phyloP scores from a whole-genome alignment of 2,797 vertebrate genomes.

The Antrozous pallidus region DNA sequence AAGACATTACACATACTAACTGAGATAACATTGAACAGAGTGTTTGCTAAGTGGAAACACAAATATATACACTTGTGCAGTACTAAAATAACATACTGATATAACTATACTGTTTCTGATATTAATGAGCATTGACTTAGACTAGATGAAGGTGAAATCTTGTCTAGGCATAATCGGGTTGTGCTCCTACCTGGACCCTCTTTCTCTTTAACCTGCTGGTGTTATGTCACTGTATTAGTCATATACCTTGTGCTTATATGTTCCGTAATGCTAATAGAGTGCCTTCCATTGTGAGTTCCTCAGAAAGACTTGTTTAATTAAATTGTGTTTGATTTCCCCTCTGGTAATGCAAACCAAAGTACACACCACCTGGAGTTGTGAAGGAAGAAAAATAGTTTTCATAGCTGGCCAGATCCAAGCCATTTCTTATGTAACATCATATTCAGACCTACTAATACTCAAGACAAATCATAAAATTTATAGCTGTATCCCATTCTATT shows the following conservation, averaged over 20 bases:
- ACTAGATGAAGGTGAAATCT: not conserved
- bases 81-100: not conserved
- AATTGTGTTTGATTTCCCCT: conserved; percentile 38
- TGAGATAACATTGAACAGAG: not conserved
- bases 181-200: not conserved
- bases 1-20: not conserved
- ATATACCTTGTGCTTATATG: not conserved
- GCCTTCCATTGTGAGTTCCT: not conserved
- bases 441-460: not conserved
- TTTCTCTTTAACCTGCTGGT: not conserved
- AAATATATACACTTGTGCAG: not conserved
- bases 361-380: not conserved
- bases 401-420: not conserved
- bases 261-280: not conserved
- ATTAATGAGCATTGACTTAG: not conserved
- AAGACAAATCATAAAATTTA: not conserved
- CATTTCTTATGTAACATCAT: not conserved
- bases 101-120: not conserved
- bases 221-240: not conserved
- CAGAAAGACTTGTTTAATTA: conserved; percentile 43
- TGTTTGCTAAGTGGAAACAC: not conserved
- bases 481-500: not conserved
- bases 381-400: not conserved
- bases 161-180: no score
- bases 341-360: not conserved